Conservation (phyloP, 37 sponge, comb jelly and placozoan genomes). For the Lycopodina hypogea region DNA sequence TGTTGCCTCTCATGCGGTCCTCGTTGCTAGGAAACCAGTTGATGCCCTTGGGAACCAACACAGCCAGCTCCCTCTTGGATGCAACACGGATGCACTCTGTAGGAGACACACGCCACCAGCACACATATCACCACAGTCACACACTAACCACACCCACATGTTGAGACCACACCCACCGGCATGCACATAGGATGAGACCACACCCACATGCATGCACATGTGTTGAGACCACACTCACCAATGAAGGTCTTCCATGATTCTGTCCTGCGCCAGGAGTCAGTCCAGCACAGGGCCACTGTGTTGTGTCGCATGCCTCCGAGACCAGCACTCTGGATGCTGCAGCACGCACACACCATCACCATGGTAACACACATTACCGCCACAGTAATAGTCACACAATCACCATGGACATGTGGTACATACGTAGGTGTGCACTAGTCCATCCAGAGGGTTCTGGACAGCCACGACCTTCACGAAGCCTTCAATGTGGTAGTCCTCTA, state of each 20-base stretch:
- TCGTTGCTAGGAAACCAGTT: conserved; percentile 89
- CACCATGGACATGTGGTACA: no score
- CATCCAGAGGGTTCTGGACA: no score
- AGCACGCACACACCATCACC: no score
- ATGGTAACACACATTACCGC: no score
- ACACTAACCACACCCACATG: background rate
- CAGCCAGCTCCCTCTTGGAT: conserved; percentile 61
- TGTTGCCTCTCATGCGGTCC: conserved; percentile 75
- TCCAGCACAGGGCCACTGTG: conserved; percentile 88
- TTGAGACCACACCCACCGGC: no score
- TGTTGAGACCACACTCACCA: conserved; percentile 9
- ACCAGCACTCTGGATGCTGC: no score
- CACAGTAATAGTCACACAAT: no score
- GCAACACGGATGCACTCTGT: conserved; percentile 72
- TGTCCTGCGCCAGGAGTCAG: conserved; percentile 85
- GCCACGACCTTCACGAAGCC: no score
- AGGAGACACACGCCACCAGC: background rate
- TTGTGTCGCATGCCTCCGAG: no score
- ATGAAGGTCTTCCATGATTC: conserved; percentile 72
- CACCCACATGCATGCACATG: background rate
- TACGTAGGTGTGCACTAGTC: no score
- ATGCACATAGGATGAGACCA: background rate
- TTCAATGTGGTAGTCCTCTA: no score
- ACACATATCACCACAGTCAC: background rate
- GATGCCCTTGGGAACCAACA: conserved; percentile 85